These are phyloP conservation scores for Montipora foliosa DNA, from an alignment of 64 coral and sea anemone genomes.

Conservation along the genomic window DNA sequence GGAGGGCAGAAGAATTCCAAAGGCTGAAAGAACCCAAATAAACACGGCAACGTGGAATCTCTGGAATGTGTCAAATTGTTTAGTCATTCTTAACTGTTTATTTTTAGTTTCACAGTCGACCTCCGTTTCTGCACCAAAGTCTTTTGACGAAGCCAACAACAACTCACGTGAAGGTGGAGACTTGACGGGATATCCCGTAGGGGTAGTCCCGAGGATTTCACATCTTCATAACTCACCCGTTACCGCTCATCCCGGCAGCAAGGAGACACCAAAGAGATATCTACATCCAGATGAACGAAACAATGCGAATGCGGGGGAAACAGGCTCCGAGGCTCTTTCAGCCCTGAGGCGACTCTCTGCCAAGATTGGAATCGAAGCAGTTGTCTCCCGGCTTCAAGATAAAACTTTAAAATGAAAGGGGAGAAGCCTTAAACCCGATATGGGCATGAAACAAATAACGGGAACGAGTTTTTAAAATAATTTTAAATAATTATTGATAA, in stretches of 20 bases:
- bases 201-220: background rate
- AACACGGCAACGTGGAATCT: too few relatives aligned
- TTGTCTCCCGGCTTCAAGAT: background rate
- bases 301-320: slow-evolving; percentile 3
- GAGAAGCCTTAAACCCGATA: too few relatives aligned
- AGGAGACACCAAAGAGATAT: too few relatives aligned
- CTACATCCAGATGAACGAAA: background rate
- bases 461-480: too few relatives aligned
- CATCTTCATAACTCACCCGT: background rate
- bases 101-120: background rate
- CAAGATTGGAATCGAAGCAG: slow-evolving; percentile 51
- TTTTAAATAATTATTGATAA: too few relatives aligned
- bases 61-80: background rate
- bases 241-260: background rate
- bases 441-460: too few relatives aligned
- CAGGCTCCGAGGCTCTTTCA: slow-evolving; percentile 55
- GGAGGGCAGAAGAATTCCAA: too few relatives aligned
- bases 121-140: background rate
- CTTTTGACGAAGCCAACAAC: background rate
- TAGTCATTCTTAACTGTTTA: background rate
- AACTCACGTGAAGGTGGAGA: background rate
- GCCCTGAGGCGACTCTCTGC: slow-evolving; percentile 52
- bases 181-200: background rate
- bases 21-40: too few relatives aligned
- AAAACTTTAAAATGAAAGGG: too few relatives aligned